Evolutionary conservation across 2,113 vertebrate species (phyloP), one percentile per base, ranked within the genome.

Genomic region (Jaculus jaculus): DNA sequence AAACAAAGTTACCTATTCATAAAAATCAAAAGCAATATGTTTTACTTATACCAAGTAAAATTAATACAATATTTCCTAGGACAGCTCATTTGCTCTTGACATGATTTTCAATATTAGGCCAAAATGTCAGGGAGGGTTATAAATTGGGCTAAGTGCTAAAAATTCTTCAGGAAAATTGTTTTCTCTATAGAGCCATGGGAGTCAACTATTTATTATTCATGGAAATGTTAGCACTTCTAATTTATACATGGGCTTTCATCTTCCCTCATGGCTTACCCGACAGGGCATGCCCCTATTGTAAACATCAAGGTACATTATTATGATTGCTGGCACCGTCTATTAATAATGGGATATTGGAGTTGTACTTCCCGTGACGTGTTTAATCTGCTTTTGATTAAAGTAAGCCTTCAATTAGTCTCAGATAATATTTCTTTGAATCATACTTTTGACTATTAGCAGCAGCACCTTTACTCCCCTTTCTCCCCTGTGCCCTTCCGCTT

Each of bases 311-410:
- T 68, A 77, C 28, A 61, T 91, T 87, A 87, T 93, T 93, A 87
- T 90, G 87, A 84, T 84, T 94, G 77, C 63, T 90, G 82, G 58
- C 28, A 63, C 47, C 92, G 32, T 34, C 87, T 94, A 78, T 88
- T 96, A 95, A 93, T 95, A 97, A 91, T 51, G 90, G 47, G 63
- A 60, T 93, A 89, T 94, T 75, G 34, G 60, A 92, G 23, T 66
- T 85, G 10, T 91, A 37, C 58, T 91, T 84, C 85, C 74, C 79
- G n/a, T 84, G 93, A 94, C 69, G 81, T 83, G 30, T 85, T 96
- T 92, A 96, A 96, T 96, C 93, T 96, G 89, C 68, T 96, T 97
- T 94, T 96, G 71, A 95, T 95, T 97, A 97, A 97, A 94, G 58
- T 74, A 85, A 93, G 58, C 47, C 65, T 95, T 95, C 87, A 93